Conservation (phyloP, 2,888 invertebrate genomes). For the Petrolisthes cinctipes region DNA sequence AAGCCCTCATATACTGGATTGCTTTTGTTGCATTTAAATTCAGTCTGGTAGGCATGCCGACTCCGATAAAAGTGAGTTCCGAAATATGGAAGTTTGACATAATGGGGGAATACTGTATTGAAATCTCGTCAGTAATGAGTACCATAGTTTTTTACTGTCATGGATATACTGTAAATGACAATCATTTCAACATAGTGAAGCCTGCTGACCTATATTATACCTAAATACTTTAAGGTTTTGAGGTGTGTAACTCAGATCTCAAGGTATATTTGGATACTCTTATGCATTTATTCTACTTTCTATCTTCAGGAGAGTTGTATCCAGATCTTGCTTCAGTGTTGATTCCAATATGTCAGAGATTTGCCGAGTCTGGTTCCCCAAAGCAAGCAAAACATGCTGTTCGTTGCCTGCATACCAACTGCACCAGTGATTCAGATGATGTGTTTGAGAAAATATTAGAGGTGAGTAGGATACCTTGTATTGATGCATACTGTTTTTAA, state of each 20-base stretch:
- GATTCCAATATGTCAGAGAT: constrained; percentile 87
- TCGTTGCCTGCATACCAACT: constrained; percentile 89
- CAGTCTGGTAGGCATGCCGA: no score
- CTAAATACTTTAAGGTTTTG: neutral
- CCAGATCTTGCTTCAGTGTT: constrained; percentile 82
- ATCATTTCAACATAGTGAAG: neutral
- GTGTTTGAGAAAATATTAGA: constrained; percentile 88
- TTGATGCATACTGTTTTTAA: neutral
- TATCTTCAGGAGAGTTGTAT: constrained; percentile 71
- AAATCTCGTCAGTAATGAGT: neutral
- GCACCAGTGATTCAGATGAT: constrained; percentile 78
- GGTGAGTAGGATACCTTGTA: constrained; percentile 67
- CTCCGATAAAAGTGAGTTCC: no score
- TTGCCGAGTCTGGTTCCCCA: constrained; percentile 89
- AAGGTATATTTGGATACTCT: neutral
- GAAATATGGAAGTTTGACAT: no score
- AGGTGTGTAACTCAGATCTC: neutral
- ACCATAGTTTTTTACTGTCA: neutral
- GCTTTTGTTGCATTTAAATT: no score
- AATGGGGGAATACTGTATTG: no score
- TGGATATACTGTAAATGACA: neutral
- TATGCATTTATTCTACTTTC: neutral
- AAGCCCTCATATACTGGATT: no score
- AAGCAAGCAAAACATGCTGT: constrained; percentile 98
- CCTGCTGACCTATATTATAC: neutral